phyloP scores from a whole-genome alignment of 2,797 vertebrate genomes.

The Sylvilagus floridanus region DNA sequence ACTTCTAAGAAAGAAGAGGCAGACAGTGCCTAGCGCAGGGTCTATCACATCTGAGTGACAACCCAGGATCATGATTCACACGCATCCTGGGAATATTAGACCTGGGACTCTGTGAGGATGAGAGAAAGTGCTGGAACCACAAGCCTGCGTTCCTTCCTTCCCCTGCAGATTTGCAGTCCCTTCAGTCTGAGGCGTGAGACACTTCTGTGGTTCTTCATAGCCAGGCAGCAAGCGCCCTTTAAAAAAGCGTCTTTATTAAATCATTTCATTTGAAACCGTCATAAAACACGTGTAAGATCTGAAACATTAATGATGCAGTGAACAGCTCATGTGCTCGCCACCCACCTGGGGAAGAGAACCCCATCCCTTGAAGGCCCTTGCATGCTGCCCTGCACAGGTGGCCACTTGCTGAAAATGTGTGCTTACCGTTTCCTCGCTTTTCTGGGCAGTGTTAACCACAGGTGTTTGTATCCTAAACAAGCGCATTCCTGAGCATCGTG shows the following conservation, averaged over 20 bases:
- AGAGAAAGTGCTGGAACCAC: not conserved
- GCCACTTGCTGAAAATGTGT: not conserved
- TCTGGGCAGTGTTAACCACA: not conserved
- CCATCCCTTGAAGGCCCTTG: not conserved
- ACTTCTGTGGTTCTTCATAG: not conserved
- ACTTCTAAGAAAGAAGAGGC: not conserved
- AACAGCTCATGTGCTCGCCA: not conserved
- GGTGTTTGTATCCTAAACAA: not conserved
- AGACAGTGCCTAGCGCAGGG: not conserved
- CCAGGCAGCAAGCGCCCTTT: not conserved
- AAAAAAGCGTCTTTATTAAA: conserved; percentile 44
- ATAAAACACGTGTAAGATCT: not conserved
- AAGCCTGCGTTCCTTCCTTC: not conserved
- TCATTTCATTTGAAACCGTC: not conserved
- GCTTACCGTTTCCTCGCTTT: not conserved
- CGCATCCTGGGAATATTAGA: not conserved
- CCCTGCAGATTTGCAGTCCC: not conserved
- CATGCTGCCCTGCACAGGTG: not conserved
- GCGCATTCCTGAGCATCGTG: accelerated
- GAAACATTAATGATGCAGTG: not conserved
- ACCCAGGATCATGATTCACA: not conserved
- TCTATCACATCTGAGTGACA: no score
- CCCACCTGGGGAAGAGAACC: not conserved
- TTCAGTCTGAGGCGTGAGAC: not conserved
- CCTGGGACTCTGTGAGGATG: not conserved